Conservation (phyloP, 1,140 invertebrate species). For the Sminthurinus signatus region DNA sequence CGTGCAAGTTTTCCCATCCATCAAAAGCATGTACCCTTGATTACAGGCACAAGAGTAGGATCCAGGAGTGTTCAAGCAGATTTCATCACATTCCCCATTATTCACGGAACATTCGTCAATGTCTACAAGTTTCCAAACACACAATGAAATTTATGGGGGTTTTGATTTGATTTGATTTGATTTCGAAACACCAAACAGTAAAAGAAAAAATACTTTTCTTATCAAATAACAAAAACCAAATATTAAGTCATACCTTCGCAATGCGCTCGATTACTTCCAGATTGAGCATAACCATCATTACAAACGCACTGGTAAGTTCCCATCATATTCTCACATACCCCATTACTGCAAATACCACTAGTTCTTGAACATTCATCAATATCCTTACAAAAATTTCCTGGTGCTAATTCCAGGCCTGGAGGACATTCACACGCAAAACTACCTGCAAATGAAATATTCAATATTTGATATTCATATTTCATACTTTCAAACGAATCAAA, state of each 20-base stretch:
- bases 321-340: conserved; percentile 77
- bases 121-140: conserved; percentile 46
- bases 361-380: conserved; percentile 57
- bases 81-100: conserved; percentile 58
- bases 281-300: conserved; percentile 68
- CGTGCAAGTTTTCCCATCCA: conserved; percentile 47
- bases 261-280: conserved; percentile 52
- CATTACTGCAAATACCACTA: conserved; percentile 75
- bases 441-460: no score
- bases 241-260: conserved; percentile 59
- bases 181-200: no score
- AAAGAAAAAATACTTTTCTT: no score
- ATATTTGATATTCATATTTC: no score
- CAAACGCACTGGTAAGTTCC: conserved; percentile 70
- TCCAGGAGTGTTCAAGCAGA: conserved; percentile 58
- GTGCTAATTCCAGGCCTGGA: conserved; percentile 54
- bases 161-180: no score
- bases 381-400: conserved; percentile 56
- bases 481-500: no score
- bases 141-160: no score
- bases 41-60: conserved; percentile 47
- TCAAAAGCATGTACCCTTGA: conserved; percentile 47
- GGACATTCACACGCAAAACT: conserved; percentile 56
- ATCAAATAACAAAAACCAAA: no score
- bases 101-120: conserved; percentile 59